phyloP scores from a whole-genome alignment of 2,888 invertebrate genomes.

The Limenitis arthemis region DNA sequence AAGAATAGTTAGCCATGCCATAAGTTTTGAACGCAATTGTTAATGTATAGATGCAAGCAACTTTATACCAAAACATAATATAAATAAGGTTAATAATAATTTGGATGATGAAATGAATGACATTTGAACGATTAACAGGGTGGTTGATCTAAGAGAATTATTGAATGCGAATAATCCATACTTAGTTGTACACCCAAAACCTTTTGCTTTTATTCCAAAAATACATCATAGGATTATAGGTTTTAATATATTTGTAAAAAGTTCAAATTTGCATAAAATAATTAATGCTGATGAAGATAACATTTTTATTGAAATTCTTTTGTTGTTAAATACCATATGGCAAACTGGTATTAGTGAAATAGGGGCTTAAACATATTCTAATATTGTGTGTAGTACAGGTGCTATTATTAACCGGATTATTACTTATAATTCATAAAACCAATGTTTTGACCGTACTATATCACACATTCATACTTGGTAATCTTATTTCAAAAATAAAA shows the following conservation, averaged over 20 bases:
- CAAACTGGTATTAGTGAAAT: constrained; percentile 48
- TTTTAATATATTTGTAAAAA: constrained; percentile 1
- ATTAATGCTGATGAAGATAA: background rate
- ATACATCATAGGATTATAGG: constrained; percentile 4
- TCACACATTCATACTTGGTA: background rate
- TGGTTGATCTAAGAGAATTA: constrained; percentile 58
- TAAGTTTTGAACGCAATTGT: constrained; percentile 45
- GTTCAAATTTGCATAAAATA: constrained; percentile 4
- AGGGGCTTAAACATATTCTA: constrained; percentile 58
- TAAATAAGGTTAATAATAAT: constrained; percentile 31
- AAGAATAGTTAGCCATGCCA: constrained; percentile 38
- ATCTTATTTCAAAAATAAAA: background rate
- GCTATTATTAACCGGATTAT: constrained; percentile 34
- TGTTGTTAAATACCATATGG: constrained; percentile 63
- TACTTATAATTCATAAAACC: constrained; percentile 6
- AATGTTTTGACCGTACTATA: constrained; percentile 14
- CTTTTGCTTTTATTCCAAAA: background rate
- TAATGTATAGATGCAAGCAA: constrained; percentile 34
- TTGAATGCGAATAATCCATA: constrained; percentile 56
- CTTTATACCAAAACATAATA: constrained; percentile 8
- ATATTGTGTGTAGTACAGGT: constrained; percentile 44
- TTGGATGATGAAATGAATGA: constrained; percentile 29
- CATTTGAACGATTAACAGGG: constrained; percentile 60
- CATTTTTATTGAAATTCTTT: constrained; percentile 9
- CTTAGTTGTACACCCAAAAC: constrained; percentile 34